A percentile compares a stretch with the other conserved stretches of the same genome.
These are phyloP conservation scores for Thereva unica DNA, from an alignment of 2,888 invertebrate species.

Conservation along the genomic window DNA sequence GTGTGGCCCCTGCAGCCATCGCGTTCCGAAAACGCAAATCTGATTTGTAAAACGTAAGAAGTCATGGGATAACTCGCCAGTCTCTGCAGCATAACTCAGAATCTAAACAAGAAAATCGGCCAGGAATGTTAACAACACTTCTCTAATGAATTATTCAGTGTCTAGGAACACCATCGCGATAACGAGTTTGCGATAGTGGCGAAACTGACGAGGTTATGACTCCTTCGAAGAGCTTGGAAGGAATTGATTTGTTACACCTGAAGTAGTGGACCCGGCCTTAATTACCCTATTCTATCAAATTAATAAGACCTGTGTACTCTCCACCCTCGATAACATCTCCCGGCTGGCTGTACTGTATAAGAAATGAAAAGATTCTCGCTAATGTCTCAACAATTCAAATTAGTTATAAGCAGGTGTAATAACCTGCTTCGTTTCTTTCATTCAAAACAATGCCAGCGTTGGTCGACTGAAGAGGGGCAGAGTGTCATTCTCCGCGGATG, in stretches of 20 bases:
- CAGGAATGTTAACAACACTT: slow-evolving; percentile 2
- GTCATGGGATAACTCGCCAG: slow-evolving; percentile 5
- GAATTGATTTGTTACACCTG: slow-evolving; percentile 28
- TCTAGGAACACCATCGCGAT: slow-evolving; percentile 14
- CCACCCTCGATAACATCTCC: slow-evolving; percentile 18
- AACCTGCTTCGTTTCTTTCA: slow-evolving; percentile 13
- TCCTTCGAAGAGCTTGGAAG: slow-evolving; percentile 4
- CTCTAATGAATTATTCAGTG: slow-evolving; percentile 23
- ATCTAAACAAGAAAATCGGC: slow-evolving; percentile 18
- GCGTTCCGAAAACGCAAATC: too few species aligned
- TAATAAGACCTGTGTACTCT: slow-evolving; percentile 16
- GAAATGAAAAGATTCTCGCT: slow-evolving; percentile 2
- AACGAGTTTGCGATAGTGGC: slow-evolving; percentile 30
- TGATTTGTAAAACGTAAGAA: slow-evolving; percentile 16
- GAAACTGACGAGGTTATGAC: slow-evolving; percentile 16
- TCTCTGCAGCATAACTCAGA: slow-evolving; percentile 17
- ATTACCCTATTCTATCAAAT: slow-evolving; percentile 27
- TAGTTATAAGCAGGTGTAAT: slow-evolving; percentile 37
- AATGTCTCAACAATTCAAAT: slow-evolving; percentile 38
- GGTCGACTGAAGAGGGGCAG: slow-evolving; percentile 22
- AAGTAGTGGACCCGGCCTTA: slow-evolving; percentile 16
- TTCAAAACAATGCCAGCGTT: slow-evolving; percentile 22
- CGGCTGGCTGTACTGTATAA: slow-evolving; percentile 7
- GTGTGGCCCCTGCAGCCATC: not conserved
- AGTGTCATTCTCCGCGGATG: slow-evolving; percentile 24